A percentile compares a stretch with the other conserved stretches of the same genome.
Conservation (phyloP, 2,888 invertebrate species). For the Mycalesis mineus region DNA sequence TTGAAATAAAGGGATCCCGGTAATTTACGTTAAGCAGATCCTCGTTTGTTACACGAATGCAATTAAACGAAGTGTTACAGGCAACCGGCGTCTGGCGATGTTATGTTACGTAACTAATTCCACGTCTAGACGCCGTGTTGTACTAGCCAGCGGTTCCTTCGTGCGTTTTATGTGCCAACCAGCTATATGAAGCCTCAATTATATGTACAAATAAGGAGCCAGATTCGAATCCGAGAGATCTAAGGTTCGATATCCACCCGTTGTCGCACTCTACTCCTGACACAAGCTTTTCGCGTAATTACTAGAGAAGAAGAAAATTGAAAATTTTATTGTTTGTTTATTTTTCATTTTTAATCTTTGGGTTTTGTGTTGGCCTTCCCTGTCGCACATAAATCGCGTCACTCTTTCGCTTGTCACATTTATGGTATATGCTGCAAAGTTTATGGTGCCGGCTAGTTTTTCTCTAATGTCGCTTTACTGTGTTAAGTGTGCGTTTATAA, state of each 20-base stretch:
- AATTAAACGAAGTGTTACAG: background rate
- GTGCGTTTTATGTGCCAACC: background rate
- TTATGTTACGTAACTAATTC: slow-evolving; percentile 9
- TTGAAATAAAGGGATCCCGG: too few relatives aligned
- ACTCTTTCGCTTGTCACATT: background rate
- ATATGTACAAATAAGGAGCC: too few relatives aligned
- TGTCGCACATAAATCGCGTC: background rate
- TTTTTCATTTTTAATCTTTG: too few relatives aligned
- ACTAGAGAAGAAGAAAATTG: too few relatives aligned
- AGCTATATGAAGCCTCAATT: too few relatives aligned
- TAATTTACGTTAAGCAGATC: too few relatives aligned
- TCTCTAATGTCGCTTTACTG: background rate
- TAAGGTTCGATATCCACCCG: too few relatives aligned
- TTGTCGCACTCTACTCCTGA: background rate
- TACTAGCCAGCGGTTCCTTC: background rate
- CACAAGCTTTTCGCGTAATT: too few relatives aligned
- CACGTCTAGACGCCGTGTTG: slow-evolving; percentile 16
- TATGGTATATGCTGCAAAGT: background rate
- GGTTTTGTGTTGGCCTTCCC: background rate
- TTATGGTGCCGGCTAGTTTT: background rate
- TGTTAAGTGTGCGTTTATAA: background rate
- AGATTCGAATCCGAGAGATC: too few relatives aligned
- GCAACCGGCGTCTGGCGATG: background rate
- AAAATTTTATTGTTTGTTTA: too few relatives aligned
- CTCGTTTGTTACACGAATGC: background rate